A percentile compares a stretch with the other conserved stretches of the same genome.
Evolutionary conservation across 2,797 vertebrate species (phyloP).

Genomic region (Pipistrellus nathusii): DNA sequence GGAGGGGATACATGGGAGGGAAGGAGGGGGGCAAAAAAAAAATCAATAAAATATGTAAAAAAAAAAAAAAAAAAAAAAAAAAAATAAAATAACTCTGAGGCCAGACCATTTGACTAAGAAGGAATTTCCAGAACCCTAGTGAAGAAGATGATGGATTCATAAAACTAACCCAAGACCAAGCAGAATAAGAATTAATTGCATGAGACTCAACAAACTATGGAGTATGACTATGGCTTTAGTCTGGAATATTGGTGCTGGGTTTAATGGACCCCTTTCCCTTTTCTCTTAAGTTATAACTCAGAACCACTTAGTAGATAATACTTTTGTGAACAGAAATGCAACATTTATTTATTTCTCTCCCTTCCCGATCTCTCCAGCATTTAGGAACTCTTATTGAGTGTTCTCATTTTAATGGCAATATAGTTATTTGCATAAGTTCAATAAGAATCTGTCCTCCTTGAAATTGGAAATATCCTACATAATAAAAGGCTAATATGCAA

Average conservation of each 20-base stretch:
- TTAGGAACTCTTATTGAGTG: not conserved
- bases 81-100: constrained; percentile 16
- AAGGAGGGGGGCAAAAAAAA: too few relatives aligned
- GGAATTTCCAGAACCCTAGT: not conserved
- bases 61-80: too few relatives aligned
- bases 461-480: not conserved
- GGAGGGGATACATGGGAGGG: too few relatives aligned
- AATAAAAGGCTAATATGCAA: too few relatives aligned
- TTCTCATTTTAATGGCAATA: constrained; percentile 11
- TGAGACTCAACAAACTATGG: not conserved
- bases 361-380: not conserved
- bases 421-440: not conserved
- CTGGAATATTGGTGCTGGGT: not conserved
- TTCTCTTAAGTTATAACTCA: constrained; percentile 4
- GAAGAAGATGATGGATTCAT: not conserved
- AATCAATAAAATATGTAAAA: too few relatives aligned
- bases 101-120: not conserved
- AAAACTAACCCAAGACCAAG: not conserved
- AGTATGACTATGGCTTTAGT: not conserved
- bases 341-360: not conserved
- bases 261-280: not conserved
- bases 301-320: not conserved
- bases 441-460: not conserved
- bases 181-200: constrained; percentile 14
- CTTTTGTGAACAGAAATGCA: not conserved